Evolutionary conservation across 2,888 invertebrate species (phyloP).

Genomic region (Cataglyphis cursor): DNA sequence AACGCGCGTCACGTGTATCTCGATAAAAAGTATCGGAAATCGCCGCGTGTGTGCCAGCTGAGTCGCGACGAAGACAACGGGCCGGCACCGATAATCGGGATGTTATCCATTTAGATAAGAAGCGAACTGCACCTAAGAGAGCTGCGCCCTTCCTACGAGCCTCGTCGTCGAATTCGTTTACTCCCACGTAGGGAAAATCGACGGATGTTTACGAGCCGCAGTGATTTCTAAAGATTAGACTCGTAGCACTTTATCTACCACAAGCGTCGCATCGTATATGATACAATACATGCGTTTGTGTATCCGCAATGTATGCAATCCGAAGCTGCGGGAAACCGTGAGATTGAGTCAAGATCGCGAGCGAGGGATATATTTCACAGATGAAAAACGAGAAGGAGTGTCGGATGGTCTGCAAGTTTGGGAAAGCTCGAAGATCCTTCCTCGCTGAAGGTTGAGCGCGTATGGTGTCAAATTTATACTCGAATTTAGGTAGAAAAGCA

Average conservation of each 20-base stretch:
- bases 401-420: slow-evolving; percentile 1
- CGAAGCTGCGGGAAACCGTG: slow-evolving; percentile 16
- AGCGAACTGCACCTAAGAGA: slow-evolving; percentile 13
- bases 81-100: slow-evolving; percentile 61
- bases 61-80: slow-evolving; percentile 65
- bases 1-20: slow-evolving; percentile 37
- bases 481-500: background rate
- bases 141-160: background rate
- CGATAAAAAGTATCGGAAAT: slow-evolving; percentile 66
- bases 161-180: slow-evolving; percentile 33
- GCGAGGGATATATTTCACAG: slow-evolving; percentile 19
- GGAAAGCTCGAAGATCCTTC: slow-evolving; percentile 1
- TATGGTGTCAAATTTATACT: slow-evolving; percentile 4
- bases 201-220: slow-evolving; percentile 34
- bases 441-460: background rate
- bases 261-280: background rate
- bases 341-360: slow-evolving; percentile 29
- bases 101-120: slow-evolving; percentile 69
- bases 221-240: slow-evolving; percentile 39
- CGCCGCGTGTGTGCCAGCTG: slow-evolving; percentile 55
- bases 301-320: slow-evolving; percentile 8
- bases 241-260: slow-evolving; percentile 15
- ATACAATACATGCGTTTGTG: background rate
- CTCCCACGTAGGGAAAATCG: slow-evolving; percentile 28
- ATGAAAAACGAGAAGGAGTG: slow-evolving; percentile 29